phyloP scores from a whole-genome alignment of 2,797 vertebrate genomes.

The Crocidura indochinensis region DNA sequence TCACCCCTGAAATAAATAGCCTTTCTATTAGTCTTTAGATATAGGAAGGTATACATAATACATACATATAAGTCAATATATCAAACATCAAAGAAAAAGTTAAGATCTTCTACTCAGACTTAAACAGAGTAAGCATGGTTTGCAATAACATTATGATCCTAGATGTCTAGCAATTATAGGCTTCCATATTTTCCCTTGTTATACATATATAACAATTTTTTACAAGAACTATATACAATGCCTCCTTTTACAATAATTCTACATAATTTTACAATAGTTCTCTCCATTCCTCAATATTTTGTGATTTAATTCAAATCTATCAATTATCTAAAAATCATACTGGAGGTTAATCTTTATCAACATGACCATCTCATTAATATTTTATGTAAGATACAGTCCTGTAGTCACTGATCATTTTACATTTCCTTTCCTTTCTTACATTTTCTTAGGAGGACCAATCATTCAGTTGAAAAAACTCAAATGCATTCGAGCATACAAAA shows the following conservation, averaged over 20 bases:
- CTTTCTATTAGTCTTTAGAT: slow-evolving; percentile 8
- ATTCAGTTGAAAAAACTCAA: neutral
- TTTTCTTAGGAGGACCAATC: neutral
- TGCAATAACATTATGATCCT: neutral
- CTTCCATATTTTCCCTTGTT: neutral
- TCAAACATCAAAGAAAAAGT: slow-evolving; percentile 38
- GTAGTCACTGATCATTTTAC: neutral
- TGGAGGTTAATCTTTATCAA: slow-evolving; percentile 12
- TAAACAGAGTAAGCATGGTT: neutral
- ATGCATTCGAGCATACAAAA: neutral
- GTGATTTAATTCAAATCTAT: slow-evolving; percentile 26
- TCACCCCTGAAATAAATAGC: slow-evolving; percentile 6
- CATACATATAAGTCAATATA: slow-evolving; percentile 13
- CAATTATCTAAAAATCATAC: neutral
- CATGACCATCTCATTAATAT: neutral
- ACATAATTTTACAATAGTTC: slow-evolving; percentile 28
- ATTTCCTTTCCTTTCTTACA: neutral
- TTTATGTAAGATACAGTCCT: neutral
- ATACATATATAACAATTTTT: neutral
- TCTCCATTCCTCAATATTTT: neutral
- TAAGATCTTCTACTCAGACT: neutral
- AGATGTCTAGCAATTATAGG: neutral
- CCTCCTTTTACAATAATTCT: neutral
- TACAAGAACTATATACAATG: neutral
- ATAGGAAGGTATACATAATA: slow-evolving; percentile 2